phyloP scores from a whole-genome alignment of 2,113 vertebrate species.

The Leptobrachium ailaonicum region DNA sequence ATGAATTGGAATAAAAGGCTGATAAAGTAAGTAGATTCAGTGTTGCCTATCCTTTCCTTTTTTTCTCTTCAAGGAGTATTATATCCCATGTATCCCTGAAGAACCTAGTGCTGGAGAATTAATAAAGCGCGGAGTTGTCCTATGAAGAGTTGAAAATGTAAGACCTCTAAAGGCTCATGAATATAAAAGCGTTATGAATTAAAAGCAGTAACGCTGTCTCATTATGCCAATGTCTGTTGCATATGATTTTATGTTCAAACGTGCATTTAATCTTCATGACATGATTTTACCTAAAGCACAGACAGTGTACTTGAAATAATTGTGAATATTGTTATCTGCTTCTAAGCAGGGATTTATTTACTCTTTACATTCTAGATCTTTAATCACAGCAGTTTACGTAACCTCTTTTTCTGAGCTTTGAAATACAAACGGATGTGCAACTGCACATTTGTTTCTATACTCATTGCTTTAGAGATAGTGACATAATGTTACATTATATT shows the following conservation, averaged over 20 bases:
- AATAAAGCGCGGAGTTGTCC: no score
- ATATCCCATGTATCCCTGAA: no score
- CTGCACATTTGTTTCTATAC: no score
- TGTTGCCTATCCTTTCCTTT: no score
- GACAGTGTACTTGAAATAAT: neutral
- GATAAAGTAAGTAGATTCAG: no score
- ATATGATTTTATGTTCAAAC: neutral
- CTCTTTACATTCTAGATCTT: neutral
- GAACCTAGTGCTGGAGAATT: no score
- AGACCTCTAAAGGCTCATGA: neutral
- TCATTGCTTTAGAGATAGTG: no score
- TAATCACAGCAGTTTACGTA: neutral
- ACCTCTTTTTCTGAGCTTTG: neutral
- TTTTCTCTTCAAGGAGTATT: no score
- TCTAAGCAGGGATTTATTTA: neutral
- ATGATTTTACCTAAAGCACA: constrained; percentile 2
- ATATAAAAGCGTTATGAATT: neutral
- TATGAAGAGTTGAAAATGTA: no score
- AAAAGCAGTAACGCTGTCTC: neutral
- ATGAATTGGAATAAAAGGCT: no score
- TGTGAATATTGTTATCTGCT: neutral
- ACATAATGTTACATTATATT: no score
- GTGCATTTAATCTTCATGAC: constrained; percentile 7
- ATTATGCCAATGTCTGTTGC: neutral
- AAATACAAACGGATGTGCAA: neutral